Evolutionary conservation across 2,888 invertebrate genomes (phyloP), one percentile per base, ranked within the genome.

Genomic region (Tipula confusa): DNA sequence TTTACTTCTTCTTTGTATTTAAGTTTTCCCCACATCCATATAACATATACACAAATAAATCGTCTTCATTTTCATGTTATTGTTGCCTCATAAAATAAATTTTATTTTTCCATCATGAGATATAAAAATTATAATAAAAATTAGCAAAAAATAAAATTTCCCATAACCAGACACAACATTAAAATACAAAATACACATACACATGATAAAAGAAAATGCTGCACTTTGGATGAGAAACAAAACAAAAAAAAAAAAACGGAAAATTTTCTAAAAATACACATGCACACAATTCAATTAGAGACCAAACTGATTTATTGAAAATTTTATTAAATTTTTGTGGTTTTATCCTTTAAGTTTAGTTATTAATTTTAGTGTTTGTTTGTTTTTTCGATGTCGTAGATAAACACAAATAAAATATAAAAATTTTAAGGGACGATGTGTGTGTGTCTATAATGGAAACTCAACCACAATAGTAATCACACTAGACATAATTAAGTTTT

Each of bases 51-150:
- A 64, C 64, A 64, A 64, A 64, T 24, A 64, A 64, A 64, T 64
- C 64, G 18, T 64, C 64, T 64, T 64, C 24, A 64, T 64, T 64
- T 64, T 64, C 64, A 64, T 64, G 64, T 64, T 64, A 64, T 64
- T 64, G 64, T 64, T 64, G 64, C 15, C 24, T 24, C 64, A 64
- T 64, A 64, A 64, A 64, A 64, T 64, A 64, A 64, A 64, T 64
- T 64, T 64, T 64, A 64, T 64, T 64, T 64, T 64, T 64, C 64
- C 64, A 64, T 64, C 64, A 64, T 64, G 64, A 64, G 64, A 64
- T 64, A 64, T 64, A 64, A 64, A 64, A 64, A 64, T 64, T 64
- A 64, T 64, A 64, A 64, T 64, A 64, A 64, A 64, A 64, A 64
- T 64, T 64, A 64, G 24, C 64, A 64, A 24, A 64, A 24, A 43